Evolutionary conservation across 2,888 invertebrate species (phyloP), one percentile per base, ranked within the genome.

Genomic region (Sicus ferrugineus): DNA sequence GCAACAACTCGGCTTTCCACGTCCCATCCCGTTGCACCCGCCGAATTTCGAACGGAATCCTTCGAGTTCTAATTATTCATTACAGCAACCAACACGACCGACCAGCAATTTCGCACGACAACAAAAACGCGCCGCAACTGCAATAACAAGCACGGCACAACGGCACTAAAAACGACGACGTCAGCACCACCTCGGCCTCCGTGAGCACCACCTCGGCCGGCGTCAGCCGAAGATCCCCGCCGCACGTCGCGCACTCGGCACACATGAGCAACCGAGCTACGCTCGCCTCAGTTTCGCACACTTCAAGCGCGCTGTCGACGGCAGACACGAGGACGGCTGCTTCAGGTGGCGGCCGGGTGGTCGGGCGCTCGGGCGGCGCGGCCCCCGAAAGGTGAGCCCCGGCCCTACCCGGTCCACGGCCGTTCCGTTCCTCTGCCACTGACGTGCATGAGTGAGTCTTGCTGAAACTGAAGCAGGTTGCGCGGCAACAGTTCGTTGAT

Each of bases 401-500:
- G 31, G 26, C 23, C 30, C n/a, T n/a, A n/a, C n/a, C n/a, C n/a
- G n/a, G n/a, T n/a, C n/a, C n/a, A n/a, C n/a, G n/a, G n/a, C n/a
- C n/a, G n/a, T n/a, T n/a, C 50, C 64, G 34, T 52, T 65, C 38
- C 14, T 19, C 16, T 26, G 38, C 52, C 23, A n/a, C n/a, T 46
- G 26, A 26, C 34, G 65, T 65, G 65, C 65, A 58, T 67, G 67
- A 67, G 67, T 58, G 67, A 67, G 28, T 67, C 58, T 58, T 31
- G 56, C 14, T 66, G 66, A 26, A 66, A 56, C 19, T 46, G 58
- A 58, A 58, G 64, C 30, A 64, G 56, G 46, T 56, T 67, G 58
- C 67, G 23, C 42, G 54, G 67, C 67, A 67, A 67, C 67, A 58
- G 42, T 56, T 58, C 67, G 58, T 67, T 67, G 56, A 67, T 58